Evolutionary conservation across 2,113 vertebrate genomes (phyloP).

Genomic region (Aythya baeri): DNA sequence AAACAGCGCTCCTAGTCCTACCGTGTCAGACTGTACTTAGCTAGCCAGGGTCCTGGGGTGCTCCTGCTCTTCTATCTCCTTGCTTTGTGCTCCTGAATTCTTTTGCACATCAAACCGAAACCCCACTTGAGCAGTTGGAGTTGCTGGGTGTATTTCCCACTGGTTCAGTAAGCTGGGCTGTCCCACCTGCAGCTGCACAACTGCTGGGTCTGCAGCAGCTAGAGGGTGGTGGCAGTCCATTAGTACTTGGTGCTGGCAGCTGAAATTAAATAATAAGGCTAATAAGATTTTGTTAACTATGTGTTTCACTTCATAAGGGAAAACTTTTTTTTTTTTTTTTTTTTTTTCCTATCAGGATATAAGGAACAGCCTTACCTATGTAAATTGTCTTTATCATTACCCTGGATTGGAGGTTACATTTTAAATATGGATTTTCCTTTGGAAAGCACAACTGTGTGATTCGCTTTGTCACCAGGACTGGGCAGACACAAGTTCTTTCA

Average conservation of each 20-base stretch:
- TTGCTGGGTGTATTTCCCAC: background rate
- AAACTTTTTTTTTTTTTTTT: background rate
- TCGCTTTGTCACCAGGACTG: background rate
- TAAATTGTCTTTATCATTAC: background rate
- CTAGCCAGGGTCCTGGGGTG: background rate
- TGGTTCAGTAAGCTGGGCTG: background rate
- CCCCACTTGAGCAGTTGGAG: fast-evolving
- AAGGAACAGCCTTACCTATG: background rate
- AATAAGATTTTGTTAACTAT: background rate
- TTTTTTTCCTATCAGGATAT: too few relatives aligned
- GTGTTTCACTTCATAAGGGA: background rate
- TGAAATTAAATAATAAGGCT: background rate
- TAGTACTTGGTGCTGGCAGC: background rate
- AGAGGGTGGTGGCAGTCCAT: fast-evolving
- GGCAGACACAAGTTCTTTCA: background rate
- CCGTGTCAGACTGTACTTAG: background rate
- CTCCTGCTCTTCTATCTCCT: background rate
- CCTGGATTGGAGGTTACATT: background rate
- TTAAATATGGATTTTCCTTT: background rate
- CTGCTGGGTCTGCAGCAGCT: background rate
- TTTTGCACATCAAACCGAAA: too few relatives aligned
- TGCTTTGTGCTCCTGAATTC: background rate
- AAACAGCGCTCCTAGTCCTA: background rate
- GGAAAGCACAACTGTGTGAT: background rate
- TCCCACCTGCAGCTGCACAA: fast-evolving